Evolutionary conservation across 2,797 vertebrate species (phyloP).

Genomic region (Xenops minutus): DNA sequence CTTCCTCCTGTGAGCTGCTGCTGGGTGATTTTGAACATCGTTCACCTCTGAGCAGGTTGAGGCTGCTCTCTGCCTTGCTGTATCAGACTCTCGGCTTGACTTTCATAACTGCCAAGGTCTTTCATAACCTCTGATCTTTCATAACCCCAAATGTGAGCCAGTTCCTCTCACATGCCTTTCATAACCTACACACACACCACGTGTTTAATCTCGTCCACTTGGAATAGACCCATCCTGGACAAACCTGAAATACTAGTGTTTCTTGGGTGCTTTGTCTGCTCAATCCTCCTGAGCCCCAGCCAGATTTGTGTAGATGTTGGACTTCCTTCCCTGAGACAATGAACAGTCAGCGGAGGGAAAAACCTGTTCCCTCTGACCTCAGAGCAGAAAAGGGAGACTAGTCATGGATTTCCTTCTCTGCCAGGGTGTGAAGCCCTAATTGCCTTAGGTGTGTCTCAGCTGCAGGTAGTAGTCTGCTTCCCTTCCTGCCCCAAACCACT

Average conservation of each 20-base stretch:
- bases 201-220: slow-evolving; percentile 12
- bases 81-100: not conserved
- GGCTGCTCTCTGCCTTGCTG: slow-evolving; percentile 4
- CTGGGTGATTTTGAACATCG: not conserved
- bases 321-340: not conserved
- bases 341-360: not conserved
- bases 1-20: not conserved
- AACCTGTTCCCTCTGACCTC: not conserved
- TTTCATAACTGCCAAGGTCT: slow-evolving; percentile 37
- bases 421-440: not conserved
- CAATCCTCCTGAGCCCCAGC: not conserved
- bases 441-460: not conserved
- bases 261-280: not conserved
- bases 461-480: not conserved
- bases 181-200: not conserved
- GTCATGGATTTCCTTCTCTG: not conserved
- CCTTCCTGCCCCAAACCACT: not conserved
- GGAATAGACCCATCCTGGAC: not conserved
- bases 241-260: slow-evolving; percentile 46
- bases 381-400: not conserved
- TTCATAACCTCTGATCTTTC: slow-evolving; percentile 63
- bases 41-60: not conserved
- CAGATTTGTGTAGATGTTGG: not conserved
- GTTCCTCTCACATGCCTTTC: slow-evolving; percentile 19
- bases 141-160: not conserved